These are phyloP conservation scores for Ganaspis sp. DNA, from an alignment of 1,140 invertebrate species.

Conservation along the genomic window DNA sequence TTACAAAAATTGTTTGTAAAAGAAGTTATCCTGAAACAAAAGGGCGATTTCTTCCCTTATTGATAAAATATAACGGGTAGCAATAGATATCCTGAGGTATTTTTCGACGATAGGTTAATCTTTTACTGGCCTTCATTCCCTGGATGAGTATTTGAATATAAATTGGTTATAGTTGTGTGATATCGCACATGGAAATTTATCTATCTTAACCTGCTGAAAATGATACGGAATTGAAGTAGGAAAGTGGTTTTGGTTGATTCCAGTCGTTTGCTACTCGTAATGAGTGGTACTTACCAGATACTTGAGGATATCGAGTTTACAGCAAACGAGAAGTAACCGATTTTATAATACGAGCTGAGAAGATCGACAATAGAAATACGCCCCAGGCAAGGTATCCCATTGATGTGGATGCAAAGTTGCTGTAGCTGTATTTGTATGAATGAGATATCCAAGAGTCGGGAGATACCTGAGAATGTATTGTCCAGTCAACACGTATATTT, in stretches of 20 bases:
- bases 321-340: neutral
- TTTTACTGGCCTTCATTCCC: neutral
- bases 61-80: too few species aligned
- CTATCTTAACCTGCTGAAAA: neutral
- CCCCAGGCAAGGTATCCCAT: conserved; percentile 22
- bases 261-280: conserved; percentile 30
- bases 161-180: conserved; percentile 8
- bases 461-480: conserved; percentile 19
- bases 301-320: conserved; percentile 6
- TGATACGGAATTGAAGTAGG: conserved; percentile 8
- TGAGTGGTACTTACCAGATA: conserved; percentile 20
- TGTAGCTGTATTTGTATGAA: neutral
- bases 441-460: neutral
- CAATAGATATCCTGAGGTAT: neutral
- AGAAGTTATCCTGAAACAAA: too few species aligned
- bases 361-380: conserved; percentile 10
- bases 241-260: conserved; percentile 22
- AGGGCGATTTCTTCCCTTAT: too few species aligned
- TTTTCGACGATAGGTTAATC: neutral
- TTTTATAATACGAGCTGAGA: neutral
- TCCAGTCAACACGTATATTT: neutral
- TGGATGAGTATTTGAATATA: conserved; percentile 1
- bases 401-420: conserved; percentile 14
- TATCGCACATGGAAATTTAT: conserved; percentile 2
- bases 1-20: too few species aligned